These are phyloP conservation scores for Hemibates koningsi DNA, from an alignment of 2,113 vertebrate species.

Conservation along the genomic window DNA sequence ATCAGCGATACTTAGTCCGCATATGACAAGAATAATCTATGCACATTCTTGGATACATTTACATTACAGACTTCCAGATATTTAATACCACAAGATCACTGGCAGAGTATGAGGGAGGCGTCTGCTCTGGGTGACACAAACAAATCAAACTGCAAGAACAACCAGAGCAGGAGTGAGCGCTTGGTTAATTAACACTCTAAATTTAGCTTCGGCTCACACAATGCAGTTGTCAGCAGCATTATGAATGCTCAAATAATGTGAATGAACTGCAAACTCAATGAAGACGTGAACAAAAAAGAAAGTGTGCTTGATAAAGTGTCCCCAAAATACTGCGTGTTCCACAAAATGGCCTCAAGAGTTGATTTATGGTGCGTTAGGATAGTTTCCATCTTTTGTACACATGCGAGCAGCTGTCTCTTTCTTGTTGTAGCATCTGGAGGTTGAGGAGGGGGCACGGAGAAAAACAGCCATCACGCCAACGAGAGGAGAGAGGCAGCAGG, in stretches of 20 bases:
- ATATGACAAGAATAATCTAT: neutral
- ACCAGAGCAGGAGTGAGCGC: conserved; percentile 15
- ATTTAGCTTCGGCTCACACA: conserved; percentile 41
- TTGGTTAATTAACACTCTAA: conserved; percentile 51
- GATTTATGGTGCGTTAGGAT: neutral
- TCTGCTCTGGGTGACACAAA: conserved; percentile 5
- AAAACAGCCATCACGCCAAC: neutral
- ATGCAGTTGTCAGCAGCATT: conserved; percentile 18
- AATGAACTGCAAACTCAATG: neutral
- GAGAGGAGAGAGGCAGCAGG: neutral
- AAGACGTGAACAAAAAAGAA: neutral
- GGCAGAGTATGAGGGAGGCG: neutral
- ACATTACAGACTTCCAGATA: neutral
- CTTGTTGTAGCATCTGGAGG: neutral
- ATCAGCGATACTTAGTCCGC: neutral
- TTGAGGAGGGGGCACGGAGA: neutral
- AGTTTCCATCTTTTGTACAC: neutral
- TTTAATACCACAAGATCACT: neutral
- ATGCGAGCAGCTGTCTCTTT: neutral
- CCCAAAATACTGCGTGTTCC: neutral
- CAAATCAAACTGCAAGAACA: conserved; percentile 30
- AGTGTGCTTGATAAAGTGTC: neutral
- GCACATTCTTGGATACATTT: neutral
- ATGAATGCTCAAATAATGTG: conserved; percentile 11
- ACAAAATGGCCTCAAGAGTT: neutral